A percentile compares a stretch with the other conserved stretches of the same genome.
Conservation (phyloP, 2,888 invertebrate genomes). For the Macaria notata region DNA sequence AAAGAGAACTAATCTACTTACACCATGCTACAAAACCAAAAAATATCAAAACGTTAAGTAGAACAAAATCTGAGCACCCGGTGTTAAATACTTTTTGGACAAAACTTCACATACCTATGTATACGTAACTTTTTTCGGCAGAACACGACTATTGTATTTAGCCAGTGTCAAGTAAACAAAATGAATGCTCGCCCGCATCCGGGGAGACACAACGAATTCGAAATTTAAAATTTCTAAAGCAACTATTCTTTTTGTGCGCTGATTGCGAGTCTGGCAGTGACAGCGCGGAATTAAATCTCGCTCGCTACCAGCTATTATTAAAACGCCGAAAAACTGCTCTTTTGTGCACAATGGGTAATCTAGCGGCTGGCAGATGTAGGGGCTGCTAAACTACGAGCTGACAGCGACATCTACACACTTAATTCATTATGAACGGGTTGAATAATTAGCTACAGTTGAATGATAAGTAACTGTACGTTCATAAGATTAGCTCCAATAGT, state of each 20-base stretch:
- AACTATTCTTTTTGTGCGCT: slow-evolving; percentile 30
- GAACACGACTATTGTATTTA: slow-evolving; percentile 1
- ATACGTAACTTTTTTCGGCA: background rate
- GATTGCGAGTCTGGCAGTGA: slow-evolving; percentile 52
- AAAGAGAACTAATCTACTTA: no score
- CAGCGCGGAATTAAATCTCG: slow-evolving; percentile 68
- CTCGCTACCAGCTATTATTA: slow-evolving; percentile 59
- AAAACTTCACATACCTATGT: no score
- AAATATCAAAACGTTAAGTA: no score
- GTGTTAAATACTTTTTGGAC: no score
- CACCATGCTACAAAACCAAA: no score
- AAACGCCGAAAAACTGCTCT: slow-evolving; percentile 70
- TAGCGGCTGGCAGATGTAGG: slow-evolving; percentile 20
- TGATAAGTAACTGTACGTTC: no score
- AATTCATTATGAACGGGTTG: no score
- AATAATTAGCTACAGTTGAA: no score
- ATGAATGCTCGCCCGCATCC: background rate
- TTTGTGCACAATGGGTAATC: slow-evolving; percentile 63
- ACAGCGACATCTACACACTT: slow-evolving; percentile 1
- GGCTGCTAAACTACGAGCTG: slow-evolving; percentile 7
- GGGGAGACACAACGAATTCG: slow-evolving; percentile 14
- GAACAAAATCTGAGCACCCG: no score
- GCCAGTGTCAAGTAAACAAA: slow-evolving; percentile 1
- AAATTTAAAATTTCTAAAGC: slow-evolving; percentile 22
- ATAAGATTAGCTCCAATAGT: no score